Base-by-base conservation (phyloP, 2,888 invertebrate genomes). In the Sphaeridia pumilis region DNA sequence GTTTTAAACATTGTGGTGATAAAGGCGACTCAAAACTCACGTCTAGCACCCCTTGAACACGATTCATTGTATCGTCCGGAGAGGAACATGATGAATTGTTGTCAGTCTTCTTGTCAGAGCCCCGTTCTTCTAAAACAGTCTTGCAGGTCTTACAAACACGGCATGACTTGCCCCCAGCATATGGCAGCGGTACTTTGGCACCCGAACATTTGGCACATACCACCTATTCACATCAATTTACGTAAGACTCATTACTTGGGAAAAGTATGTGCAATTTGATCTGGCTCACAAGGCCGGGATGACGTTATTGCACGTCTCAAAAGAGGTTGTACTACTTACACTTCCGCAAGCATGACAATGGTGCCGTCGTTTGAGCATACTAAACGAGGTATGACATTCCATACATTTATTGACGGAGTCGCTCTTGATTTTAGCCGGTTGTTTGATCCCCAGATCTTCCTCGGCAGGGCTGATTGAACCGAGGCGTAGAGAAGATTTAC, bases 141-240 rank as follows among this genome's bases (percentile, higher is more conserved):
- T 75, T 72, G 67, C 78, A 78, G 4, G 72, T 65, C 58, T 73
- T 70, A 67, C 78, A 78, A 1, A 78, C 78, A 56, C 77, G 69
- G 66, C 74, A 73, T 27, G 71, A 67, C 58, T 74, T 74, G 55
- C 74, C 72, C 58, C 74, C 73, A 50, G 75, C 75, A 64, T 70
- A 74, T 7, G 67, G 66, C 28, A 74, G 66, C 2, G 67, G 68
- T 24, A 69, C 66, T 63, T 72, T 74, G 54, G 70, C 69, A 49
- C 69, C 67, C 28, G 72, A 71, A 62, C 75, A 75, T 63, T 71
- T 71, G 50, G 67, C 67, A 67, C 75, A 75, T 20, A 73, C 69
- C 42, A 74, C 71, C 73, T 74, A 47, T n/a, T n/a, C n/a, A n/a
- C n/a, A n/a, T n/a, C n/a, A n/a, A n/a, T n/a, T n/a, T n/a, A n/a